A percentile compares a stretch with the other conserved stretches of the same genome.
Evolutionary conservation across 2,797 vertebrate genomes (phyloP).

Genomic region (Hoplostethus atlanticus): DNA sequence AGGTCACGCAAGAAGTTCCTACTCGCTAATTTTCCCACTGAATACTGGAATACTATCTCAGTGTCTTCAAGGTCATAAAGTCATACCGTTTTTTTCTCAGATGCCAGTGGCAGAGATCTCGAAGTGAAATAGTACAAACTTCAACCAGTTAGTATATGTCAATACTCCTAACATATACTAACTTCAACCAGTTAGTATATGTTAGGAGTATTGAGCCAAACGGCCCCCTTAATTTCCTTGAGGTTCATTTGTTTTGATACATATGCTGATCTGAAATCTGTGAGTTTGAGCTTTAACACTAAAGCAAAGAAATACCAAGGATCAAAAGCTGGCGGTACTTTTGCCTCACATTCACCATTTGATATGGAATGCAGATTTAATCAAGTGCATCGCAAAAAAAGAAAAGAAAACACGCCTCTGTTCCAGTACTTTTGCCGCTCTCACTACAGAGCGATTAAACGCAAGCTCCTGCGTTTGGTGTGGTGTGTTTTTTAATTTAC

Average conservation of each 20-base stretch:
- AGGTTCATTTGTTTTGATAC: slow-evolving; percentile 5
- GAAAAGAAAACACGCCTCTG: slow-evolving; percentile 3
- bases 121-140: neutral
- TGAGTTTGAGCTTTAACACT: slow-evolving; percentile 2
- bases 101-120: slow-evolving; percentile 15
- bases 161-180: no score
- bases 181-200: neutral
- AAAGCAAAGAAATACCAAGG: neutral
- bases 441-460: neutral
- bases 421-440: neutral
- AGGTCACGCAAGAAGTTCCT: slow-evolving; percentile 43
- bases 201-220: slow-evolving; percentile 13
- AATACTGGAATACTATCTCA: slow-evolving; percentile 16
- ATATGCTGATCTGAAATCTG: neutral
- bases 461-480: slow-evolving; percentile 22
- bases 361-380: slow-evolving; percentile 29
- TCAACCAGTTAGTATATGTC: neutral
- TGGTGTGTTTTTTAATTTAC: slow-evolving; percentile 35
- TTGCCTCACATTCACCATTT: slow-evolving; percentile 31
- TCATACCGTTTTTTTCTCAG: slow-evolving; percentile 20
- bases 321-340: slow-evolving; percentile 16
- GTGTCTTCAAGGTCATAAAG: slow-evolving; percentile 25
- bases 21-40: slow-evolving; percentile 28
- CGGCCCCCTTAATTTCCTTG: neutral
- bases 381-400: slow-evolving; percentile 1